Evolutionary conservation across 2,888 invertebrate species (phyloP).

Genomic region (Machimus atricapillus): DNA sequence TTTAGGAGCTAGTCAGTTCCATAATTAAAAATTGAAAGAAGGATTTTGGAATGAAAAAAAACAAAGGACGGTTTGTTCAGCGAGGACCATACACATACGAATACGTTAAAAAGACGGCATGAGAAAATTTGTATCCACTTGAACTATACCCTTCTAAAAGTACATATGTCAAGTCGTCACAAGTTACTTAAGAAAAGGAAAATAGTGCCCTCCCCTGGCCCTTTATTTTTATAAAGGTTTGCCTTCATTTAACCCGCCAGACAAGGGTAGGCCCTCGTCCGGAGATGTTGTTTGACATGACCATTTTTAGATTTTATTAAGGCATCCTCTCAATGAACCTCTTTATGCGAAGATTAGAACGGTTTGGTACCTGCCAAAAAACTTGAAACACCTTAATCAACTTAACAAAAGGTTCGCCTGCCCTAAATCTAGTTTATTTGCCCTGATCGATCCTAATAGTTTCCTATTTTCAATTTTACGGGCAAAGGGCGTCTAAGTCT

Average conservation of each 20-base stretch:
- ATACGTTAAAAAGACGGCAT: neutral
- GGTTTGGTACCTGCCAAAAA: conserved; percentile 36
- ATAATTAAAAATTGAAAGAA: neutral
- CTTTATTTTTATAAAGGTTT: conserved; percentile 21
- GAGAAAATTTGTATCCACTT: conserved; percentile 17
- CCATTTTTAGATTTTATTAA: conserved; percentile 34
- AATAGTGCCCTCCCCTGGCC: neutral
- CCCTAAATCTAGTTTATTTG: conserved; percentile 29
- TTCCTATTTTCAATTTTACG: conserved; percentile 33
- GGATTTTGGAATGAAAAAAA: neutral
- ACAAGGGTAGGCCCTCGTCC: conserved; percentile 19
- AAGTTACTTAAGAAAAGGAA: neutral
- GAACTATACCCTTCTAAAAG: conserved; percentile 12
- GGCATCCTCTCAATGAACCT: conserved; percentile 21
- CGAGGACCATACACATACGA: neutral
- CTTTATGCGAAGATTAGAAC: conserved; percentile 29
- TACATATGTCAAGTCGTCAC: conserved; percentile 17
- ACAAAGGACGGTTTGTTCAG: neutral
- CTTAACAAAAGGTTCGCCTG: conserved; percentile 21
- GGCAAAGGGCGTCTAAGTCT: conserved; percentile 2
- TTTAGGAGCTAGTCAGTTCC: neutral
- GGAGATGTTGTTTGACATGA: conserved; percentile 32
- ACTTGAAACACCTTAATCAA: conserved; percentile 38
- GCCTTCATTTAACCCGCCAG: conserved; percentile 20
- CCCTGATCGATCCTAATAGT: conserved; percentile 35